Conservation (phyloP, 2,888 invertebrate genomes). For the Spisula subtruncata region DNA sequence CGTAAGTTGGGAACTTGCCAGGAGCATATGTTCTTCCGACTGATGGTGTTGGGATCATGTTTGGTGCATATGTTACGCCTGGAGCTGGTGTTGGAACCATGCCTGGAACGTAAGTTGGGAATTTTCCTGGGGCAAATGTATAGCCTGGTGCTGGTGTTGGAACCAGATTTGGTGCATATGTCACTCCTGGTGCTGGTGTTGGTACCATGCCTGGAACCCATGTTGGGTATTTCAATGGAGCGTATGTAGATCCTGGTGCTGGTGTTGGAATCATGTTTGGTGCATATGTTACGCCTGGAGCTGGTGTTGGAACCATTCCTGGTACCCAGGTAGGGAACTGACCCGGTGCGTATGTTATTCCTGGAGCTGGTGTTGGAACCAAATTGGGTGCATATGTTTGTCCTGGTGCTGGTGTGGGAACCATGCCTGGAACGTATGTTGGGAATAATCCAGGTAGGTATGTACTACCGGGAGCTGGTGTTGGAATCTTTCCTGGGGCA, state of each 20-base stretch:
- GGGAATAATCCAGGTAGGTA: constrained; percentile 57
- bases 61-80: constrained; percentile 67
- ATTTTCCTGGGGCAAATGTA: constrained; percentile 66
- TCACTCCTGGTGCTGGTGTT: constrained; percentile 66
- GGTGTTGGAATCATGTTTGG: constrained; percentile 64
- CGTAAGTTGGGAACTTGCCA: constrained; percentile 69
- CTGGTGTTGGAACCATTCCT: constrained; percentile 70
- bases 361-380: constrained; percentile 72
- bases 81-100: constrained; percentile 73
- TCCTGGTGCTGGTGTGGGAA: constrained; percentile 69
- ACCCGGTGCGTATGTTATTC: constrained; percentile 68
- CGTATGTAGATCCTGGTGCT: constrained; percentile 66
- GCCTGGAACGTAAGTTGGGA: constrained; percentile 68
- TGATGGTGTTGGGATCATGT: constrained; percentile 68
- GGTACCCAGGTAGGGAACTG: constrained; percentile 64
- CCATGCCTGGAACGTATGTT: constrained; percentile 66
- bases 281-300: constrained; percentile 64
- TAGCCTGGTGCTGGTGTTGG: constrained; percentile 70
- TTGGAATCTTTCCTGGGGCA: constrained; percentile 65
- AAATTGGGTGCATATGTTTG: constrained; percentile 65
- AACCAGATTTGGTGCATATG: constrained; percentile 59
- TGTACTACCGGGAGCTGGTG: constrained; percentile 54
- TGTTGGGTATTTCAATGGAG: constrained; percentile 70
- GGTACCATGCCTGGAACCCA: constrained; percentile 67
- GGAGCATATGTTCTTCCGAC: constrained; percentile 72